Percentiles rank a stretch among this genome's conserved stretches.
phyloP scores from a whole-genome alignment of 23 tunicate genomes.

The Diplosoma virens region DNA sequence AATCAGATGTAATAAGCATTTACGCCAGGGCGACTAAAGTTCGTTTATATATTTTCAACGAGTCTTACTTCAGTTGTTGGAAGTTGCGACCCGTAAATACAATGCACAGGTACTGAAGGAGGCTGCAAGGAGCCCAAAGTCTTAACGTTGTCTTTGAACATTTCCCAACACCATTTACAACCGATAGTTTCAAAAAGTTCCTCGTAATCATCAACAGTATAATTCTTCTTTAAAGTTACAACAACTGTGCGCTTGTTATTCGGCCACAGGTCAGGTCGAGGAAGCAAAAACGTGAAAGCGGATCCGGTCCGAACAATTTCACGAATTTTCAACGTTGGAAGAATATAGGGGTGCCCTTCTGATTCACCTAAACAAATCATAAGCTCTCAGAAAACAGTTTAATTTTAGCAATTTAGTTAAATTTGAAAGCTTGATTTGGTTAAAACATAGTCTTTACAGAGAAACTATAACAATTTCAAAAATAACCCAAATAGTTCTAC shows the following conservation, averaged over 20 bases:
- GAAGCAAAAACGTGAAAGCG: conserved; percentile 65
- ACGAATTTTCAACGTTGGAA: conserved; percentile 58
- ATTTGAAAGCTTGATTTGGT: too few species aligned
- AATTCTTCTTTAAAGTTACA: conserved; percentile 56
- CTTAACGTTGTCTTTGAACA: conserved; percentile 61
- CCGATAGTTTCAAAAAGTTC: conserved; percentile 61
- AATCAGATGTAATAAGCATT: too few species aligned
- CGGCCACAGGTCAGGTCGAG: conserved; percentile 88
- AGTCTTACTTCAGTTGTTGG: conserved; percentile 58
- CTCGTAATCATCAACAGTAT: conserved; percentile 70
- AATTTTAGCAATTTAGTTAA: too few species aligned
- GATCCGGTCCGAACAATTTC: conserved; percentile 57
- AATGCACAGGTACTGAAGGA: conserved; percentile 84
- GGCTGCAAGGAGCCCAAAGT: conserved; percentile 52
- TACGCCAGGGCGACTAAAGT: too few species aligned
- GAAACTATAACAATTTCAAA: too few species aligned
- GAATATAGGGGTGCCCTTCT: conserved; percentile 69
- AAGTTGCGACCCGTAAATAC: conserved; percentile 62
- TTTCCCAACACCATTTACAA: conserved; percentile 67
- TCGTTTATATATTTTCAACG: too few species aligned
- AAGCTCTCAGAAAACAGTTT: too few species aligned
- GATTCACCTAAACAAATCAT: conserved; percentile 49
- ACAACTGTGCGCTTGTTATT: conserved; percentile 55
- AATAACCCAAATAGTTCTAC: too few species aligned
- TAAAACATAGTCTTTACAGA: too few species aligned